Evolutionary conservation across 1,140 invertebrate species (phyloP), one percentile per base, ranked within the genome.

Genomic region (Drosophila eugracilis): DNA sequence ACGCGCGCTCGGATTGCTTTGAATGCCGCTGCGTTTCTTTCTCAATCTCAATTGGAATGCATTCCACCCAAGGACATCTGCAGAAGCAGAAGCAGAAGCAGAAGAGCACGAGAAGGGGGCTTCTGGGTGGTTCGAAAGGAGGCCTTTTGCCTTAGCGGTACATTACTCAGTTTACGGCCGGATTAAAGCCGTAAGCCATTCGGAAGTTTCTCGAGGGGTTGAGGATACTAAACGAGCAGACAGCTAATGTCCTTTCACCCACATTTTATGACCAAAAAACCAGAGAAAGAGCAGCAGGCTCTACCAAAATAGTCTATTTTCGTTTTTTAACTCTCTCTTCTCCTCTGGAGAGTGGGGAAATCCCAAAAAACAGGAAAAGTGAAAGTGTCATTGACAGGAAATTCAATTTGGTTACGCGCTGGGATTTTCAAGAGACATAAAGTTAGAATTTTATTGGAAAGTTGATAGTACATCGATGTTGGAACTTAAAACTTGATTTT

Each of bases 1-100:
- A 60, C 26, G 50, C 26, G 50, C 65, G 81, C 83, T 75, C 70
- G 62, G 67, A 69, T 77, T 59, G 62, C 63, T 86, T 70, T 63
- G 67, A 86, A 85, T 77, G 73, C 59, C 57, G 41, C 32, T 57
- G 52, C 47, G 34, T 57, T 75, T 41, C 59, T 49, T 36, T 49
- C 36, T 58, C 37, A 65, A 57, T 62, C 37, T 67, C 59, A 66
- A 71, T 77, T 66, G 47, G 24, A 67, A 49, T 81, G 78, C 78
- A 75, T 54, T 55, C 36, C 34, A 41, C 32, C 54, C 74, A 84
- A 85, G 80, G 80, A 73, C 80, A 79, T 63, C 17, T 50, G 30
- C 52, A 41, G 36, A 30, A 22, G 52, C 41, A 49, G 26, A 34
- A 30, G 30, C 52, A 41, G 36, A 30, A 22, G 52, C 41, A 49